Conservation (phyloP, 2,113 vertebrate species). For the Silurus glanis region DNA sequence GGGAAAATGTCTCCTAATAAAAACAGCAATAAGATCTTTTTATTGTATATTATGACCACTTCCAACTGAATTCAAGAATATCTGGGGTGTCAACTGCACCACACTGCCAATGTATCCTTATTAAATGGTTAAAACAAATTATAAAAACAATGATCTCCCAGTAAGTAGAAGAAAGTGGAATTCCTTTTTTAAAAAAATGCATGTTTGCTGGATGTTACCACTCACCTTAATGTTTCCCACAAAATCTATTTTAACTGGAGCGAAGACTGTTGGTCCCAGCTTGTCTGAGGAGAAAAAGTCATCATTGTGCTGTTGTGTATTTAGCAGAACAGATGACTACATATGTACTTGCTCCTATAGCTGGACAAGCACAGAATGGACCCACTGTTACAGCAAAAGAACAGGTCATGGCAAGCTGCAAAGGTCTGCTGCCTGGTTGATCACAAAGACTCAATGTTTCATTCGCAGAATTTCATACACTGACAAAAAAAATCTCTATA, state of each 20-base stretch:
- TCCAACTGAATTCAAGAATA: neutral
- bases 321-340: neutral
- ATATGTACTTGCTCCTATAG: neutral
- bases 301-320: constrained; percentile 37
- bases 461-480: neutral
- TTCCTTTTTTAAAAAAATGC: neutral
- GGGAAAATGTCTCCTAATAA: neutral
- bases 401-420: constrained; percentile 1
- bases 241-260: constrained; percentile 99
- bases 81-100: neutral
- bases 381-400: constrained; percentile 12
- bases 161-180: neutral
- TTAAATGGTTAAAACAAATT: neutral
- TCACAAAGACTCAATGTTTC: neutral
- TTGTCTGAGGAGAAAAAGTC: constrained; percentile 84
- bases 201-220: constrained; percentile 3
- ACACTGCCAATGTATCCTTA: neutral
- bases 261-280: constrained; percentile 95
- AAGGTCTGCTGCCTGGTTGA: neutral
- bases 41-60: neutral
- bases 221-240: constrained; percentile 97
- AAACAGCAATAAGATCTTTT: neutral
- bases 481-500: neutral
- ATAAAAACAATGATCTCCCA: neutral
- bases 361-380: neutral